Conservation (phyloP, 2,797 vertebrate genomes). For the Coregonus ussuriensis region DNA sequence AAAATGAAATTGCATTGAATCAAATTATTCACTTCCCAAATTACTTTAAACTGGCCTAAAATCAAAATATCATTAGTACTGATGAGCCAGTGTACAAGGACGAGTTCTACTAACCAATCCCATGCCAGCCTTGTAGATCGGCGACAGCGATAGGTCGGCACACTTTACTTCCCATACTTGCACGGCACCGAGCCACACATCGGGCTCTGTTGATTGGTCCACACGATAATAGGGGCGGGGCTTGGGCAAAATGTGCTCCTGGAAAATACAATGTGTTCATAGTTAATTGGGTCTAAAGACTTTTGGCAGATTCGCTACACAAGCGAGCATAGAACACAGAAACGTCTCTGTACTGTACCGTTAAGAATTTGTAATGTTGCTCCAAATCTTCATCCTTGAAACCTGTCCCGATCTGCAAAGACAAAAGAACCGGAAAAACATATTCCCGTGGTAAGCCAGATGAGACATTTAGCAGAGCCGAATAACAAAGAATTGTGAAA, state of each 20-base stretch:
- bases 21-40: too few relatives aligned
- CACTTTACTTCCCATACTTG: slow-evolving; percentile 94
- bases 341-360: slow-evolving; percentile 69
- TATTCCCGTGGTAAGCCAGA: slow-evolving; percentile 45
- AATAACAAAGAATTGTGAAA: slow-evolving; percentile 28
- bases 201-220: slow-evolving; percentile 81
- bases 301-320: slow-evolving; percentile 24
- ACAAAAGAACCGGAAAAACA: slow-evolving; percentile 8
- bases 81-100: background rate
- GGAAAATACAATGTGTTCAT: background rate
- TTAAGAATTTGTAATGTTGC: slow-evolving; percentile 81
- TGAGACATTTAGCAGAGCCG: slow-evolving; percentile 52
- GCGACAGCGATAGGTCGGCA: slow-evolving; percentile 88
- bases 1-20: too few relatives aligned
- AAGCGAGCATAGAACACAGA: background rate
- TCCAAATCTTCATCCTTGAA: slow-evolving; percentile 91
- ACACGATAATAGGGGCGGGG: slow-evolving; percentile 84
- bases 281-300: background rate
- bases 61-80: background rate
- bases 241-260: slow-evolving; percentile 82
- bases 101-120: slow-evolving; percentile 80
- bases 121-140: slow-evolving; percentile 86
- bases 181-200: slow-evolving; percentile 87
- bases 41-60: background rate
- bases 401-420: slow-evolving; percentile 86